These are phyloP conservation scores for Phrynocephalus forsythii DNA, from an alignment of 2,797 vertebrate genomes.

Conservation along the genomic window DNA sequence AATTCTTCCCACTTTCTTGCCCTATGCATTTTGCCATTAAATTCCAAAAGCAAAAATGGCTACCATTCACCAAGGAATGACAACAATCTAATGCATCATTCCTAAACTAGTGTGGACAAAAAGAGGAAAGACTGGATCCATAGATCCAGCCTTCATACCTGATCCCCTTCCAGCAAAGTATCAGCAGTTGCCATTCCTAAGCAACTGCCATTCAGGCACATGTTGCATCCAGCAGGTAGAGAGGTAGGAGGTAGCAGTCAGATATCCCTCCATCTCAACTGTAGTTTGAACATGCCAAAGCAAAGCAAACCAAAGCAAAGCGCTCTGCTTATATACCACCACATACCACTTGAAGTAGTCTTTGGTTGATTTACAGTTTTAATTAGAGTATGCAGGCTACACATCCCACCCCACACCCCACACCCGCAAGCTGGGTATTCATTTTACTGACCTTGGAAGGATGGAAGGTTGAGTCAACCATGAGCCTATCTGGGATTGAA, in stretches of 20 bases:
- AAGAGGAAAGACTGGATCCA: background rate
- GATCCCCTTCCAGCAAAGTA: background rate
- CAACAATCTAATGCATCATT: background rate
- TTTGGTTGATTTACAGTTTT: no score
- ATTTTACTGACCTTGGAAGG: no score
- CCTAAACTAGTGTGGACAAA: background rate
- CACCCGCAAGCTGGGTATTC: no score
- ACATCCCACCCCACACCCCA: no score
- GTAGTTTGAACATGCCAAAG: background rate
- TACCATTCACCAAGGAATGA: conserved; percentile 1
- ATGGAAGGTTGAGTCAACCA: no score
- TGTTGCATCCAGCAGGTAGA: background rate
- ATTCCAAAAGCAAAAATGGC: background rate
- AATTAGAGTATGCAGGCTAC: no score
- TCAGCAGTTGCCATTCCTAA: background rate
- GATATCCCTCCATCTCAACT: background rate
- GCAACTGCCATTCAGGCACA: background rate
- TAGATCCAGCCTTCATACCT: background rate
- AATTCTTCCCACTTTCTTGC: background rate
- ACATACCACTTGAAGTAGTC: no score
- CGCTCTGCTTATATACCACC: no score
- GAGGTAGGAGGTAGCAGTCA: background rate
- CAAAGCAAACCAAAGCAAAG: no score
- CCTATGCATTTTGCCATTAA: background rate
- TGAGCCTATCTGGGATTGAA: no score